A percentile compares a stretch with the other conserved stretches of the same genome.
Conservation (phyloP, 2,113 vertebrate species). For the Suncus etruscus region DNA sequence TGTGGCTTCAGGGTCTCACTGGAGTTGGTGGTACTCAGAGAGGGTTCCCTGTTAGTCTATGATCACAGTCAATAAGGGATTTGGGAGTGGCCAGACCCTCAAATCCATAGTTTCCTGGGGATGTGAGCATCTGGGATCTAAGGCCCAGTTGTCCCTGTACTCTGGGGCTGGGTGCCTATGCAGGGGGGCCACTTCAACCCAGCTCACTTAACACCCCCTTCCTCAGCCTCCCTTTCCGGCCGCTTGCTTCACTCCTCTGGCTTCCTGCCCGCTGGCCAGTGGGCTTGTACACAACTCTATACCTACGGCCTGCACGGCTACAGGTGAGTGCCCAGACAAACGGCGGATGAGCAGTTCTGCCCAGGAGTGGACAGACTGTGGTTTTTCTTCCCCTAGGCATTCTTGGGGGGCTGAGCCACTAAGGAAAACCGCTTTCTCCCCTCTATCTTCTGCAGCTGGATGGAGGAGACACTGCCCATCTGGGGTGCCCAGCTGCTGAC, state of each 20-base stretch:
- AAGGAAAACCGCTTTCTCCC: background rate
- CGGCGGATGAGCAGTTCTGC: too few species aligned
- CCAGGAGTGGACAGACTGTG: background rate
- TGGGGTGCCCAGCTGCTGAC: slow-evolving; percentile 87
- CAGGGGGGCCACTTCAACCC: background rate
- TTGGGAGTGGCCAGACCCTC: background rate
- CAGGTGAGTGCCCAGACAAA: slow-evolving; percentile 86
- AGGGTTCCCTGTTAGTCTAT: background rate
- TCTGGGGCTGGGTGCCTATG: too few species aligned
- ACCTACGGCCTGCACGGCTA: slow-evolving; percentile 87
- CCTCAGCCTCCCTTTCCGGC: slow-evolving; percentile 85
- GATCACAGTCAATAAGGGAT: background rate
- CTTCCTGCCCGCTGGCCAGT: slow-evolving; percentile 87
- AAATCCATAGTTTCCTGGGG: background rate
- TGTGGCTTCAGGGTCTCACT: background rate
- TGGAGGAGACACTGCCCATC: slow-evolving; percentile 88
- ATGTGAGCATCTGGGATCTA: background rate
- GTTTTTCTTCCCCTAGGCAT: background rate
- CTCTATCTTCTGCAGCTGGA: slow-evolving; percentile 87
- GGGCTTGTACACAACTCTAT: slow-evolving; percentile 90
- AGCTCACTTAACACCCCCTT: slow-evolving; percentile 46
- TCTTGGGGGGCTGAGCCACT: background rate
- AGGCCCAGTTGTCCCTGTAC: background rate
- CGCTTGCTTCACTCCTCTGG: slow-evolving; percentile 88
- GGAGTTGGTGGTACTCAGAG: background rate